Base-by-base conservation (phyloP, 1,140 invertebrate species). In the Eubasilissa regina region DNA sequence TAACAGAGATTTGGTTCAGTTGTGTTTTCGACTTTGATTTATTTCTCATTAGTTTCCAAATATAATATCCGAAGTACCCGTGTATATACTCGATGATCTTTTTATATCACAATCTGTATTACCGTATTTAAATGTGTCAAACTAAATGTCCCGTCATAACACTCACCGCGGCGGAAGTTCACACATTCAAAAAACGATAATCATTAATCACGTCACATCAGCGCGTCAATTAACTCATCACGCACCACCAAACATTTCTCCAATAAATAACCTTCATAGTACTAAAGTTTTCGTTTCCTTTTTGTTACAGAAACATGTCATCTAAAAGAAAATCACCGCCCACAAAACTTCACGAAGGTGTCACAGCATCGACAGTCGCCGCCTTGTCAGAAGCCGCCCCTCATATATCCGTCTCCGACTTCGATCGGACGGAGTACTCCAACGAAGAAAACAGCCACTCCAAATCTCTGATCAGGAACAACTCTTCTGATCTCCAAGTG, bases 261-360 rank as follows among this genome's bases (percentile, higher is more conserved):
- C 48, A 25, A 73, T 73, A 53, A 73, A 53, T 73, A 53, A 35
- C 25, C 10, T 47, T 43, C 47, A 12, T 19, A 73, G 0, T 11
- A 55, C 68, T 48, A 73, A 53, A 51, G n/a, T 17, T 15, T 60
- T 55, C 66, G 64, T 73, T 79, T 82, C 66, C 79, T 83, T 83
- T 86, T 86, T 87, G 83, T 92, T 92, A 66, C 92, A 96, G 95
- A 94, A 95, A 92, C 91, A 97, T 97, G 95, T 96, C 95, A 92
- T 97, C 95, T 89, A 97, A 97, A 93, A 93, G 95, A 90, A 97
- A 97, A 89, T 96, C 95, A 87, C 95, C 95, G 87, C 95, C 95
- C 89, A 95, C 94, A 81, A 96, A 96, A 91, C 91, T 96, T 89
- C 93, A 94, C 90, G 94, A 96, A 90, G 94, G 94, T 88, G 92